Evolutionary conservation across 2,113 vertebrate genomes (phyloP).

Genomic region (Grammomys dolichurus): DNA sequence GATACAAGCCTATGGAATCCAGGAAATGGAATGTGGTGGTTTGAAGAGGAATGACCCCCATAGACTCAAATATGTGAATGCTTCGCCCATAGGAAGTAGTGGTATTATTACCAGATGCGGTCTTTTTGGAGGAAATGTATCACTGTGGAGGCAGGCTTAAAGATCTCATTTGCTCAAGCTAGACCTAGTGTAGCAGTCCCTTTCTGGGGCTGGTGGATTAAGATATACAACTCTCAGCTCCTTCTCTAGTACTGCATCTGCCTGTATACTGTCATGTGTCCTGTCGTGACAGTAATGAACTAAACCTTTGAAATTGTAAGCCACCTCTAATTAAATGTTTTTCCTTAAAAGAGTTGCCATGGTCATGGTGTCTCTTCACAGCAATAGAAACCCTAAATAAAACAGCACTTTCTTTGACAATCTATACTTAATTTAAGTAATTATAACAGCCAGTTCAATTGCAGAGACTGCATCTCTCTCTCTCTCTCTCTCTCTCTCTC

Average conservation of each 20-base stretch:
- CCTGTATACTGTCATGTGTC: background rate
- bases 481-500: no score
- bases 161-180: background rate
- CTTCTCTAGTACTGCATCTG: background rate
- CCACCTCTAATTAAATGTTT: background rate
- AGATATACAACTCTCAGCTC: background rate
- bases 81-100: no score
- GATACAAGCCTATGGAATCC: background rate
- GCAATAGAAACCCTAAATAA: background rate
- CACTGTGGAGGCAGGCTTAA: background rate
- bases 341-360: background rate
- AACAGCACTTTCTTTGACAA: background rate
- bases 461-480: background rate
- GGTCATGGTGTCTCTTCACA: background rate
- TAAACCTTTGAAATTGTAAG: background rate
- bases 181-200: background rate
- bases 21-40: background rate
- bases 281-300: background rate
- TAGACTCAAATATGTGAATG: no score
- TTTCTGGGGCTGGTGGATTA: background rate
- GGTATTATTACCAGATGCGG: no score
- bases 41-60: no score
- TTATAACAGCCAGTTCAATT: background rate
- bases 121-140: background rate
- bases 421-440: constrained; percentile 50